Conservation (phyloP, 2,113 vertebrate species). For the Poeciliopsis retropinna region DNA sequence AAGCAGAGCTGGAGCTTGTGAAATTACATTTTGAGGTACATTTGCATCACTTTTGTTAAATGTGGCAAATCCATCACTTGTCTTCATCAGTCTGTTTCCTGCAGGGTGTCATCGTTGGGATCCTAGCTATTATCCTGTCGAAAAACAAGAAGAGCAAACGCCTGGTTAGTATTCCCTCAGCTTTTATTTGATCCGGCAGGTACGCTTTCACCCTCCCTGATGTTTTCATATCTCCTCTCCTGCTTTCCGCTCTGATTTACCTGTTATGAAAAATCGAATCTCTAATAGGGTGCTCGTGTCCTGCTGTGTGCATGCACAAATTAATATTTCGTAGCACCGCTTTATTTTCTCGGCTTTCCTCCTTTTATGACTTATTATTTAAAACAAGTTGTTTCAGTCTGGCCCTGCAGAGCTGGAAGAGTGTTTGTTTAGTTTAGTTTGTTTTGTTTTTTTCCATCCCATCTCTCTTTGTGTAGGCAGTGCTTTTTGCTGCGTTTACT, state of each 20-base stretch:
- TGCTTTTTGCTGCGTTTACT: slow-evolving; percentile 34
- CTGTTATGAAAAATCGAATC: neutral
- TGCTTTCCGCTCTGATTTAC: neutral
- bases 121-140: slow-evolving; percentile 84
- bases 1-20: no score
- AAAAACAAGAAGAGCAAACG: slow-evolving; percentile 74
- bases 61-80: neutral
- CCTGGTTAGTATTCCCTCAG: slow-evolving; percentile 76
- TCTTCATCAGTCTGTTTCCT: slow-evolving; percentile 17
- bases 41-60: neutral
- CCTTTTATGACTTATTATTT: neutral
- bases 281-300: neutral
- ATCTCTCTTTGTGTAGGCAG: neutral
- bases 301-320: no score
- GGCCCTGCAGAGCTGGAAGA: slow-evolving; percentile 1
- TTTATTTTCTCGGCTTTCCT: neutral
- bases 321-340: neutral
- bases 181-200: neutral
- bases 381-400: neutral
- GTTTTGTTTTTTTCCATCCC: no score
- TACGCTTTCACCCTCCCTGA: neutral
- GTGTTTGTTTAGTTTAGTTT: neutral
- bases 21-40: no score
- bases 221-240: no score
- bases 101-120: slow-evolving; percentile 80